Evolutionary conservation across 2,797 vertebrate species (phyloP).

Genomic region (Parotocinclus haroldoi): DNA sequence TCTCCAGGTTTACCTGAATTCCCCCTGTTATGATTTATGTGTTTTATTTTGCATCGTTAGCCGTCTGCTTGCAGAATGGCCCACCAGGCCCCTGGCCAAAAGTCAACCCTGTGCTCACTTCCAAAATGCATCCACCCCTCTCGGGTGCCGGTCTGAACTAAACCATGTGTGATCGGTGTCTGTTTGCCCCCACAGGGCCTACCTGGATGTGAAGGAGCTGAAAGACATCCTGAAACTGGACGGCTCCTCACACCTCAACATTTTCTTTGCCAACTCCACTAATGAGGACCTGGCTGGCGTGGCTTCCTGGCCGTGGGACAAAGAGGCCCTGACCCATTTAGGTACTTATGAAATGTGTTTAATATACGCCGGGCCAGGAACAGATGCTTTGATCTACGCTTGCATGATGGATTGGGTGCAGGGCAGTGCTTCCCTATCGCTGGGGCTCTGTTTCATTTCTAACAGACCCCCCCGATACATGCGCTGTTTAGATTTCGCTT

Average conservation of each 20-base stretch:
- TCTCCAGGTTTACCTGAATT: not conserved
- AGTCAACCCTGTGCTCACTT: too few relatives aligned
- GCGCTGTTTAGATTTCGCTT: constrained; percentile 4
- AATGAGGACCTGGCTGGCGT: constrained; percentile 96
- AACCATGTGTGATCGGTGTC: not conserved
- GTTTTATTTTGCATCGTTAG: constrained; percentile 1
- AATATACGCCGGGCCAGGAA: constrained; percentile 5
- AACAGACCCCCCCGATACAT: not conserved
- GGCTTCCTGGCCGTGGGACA: constrained; percentile 99
- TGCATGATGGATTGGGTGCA: not conserved
- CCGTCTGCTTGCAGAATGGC: not conserved
- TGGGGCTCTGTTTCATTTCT: constrained; percentile 3
- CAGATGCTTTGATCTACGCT: constrained; percentile 10
- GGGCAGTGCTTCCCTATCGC: not conserved
- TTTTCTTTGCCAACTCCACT: constrained; percentile 98
- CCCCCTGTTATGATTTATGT: not conserved
- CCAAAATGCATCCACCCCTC: too few relatives aligned
- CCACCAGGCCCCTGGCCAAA: too few relatives aligned
- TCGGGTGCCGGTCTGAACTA: constrained; percentile 4
- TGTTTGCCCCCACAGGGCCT: constrained; percentile 77
- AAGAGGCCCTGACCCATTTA: constrained; percentile 94
- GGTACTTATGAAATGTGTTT: constrained; percentile 66
- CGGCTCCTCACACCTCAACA: constrained; percentile 94
- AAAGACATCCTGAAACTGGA: constrained; percentile 91
- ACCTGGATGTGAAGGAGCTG: constrained; percentile 94